Percentiles rank a stretch among this genome's conserved stretches.
Evolutionary conservation across 1,140 invertebrate genomes (phyloP).

Genomic region (Ooceraea biroi): DNA sequence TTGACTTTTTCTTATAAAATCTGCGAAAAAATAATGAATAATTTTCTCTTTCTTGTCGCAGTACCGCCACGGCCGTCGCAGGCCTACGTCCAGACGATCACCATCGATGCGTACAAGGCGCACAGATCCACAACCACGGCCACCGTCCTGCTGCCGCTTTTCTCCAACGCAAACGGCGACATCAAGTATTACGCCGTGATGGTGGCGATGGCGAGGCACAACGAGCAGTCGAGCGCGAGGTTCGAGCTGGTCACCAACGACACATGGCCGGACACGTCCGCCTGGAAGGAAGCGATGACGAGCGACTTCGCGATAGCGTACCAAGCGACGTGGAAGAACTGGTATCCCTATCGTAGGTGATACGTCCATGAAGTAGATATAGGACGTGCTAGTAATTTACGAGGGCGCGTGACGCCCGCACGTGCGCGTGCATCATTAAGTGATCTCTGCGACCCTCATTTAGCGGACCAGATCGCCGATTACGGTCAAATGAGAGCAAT

Average conservation of each 20-base stretch:
- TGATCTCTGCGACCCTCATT: conserved; percentile 23
- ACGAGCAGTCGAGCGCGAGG: conserved; percentile 36
- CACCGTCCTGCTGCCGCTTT: conserved; percentile 79
- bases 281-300: conserved; percentile 80
- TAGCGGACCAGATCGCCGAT: conserved; percentile 74
- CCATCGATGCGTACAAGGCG: conserved; percentile 78
- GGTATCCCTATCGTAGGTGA: conserved; percentile 77
- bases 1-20: too few species aligned
- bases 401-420: neutral
- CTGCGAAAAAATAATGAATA: neutral
- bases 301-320: conserved; percentile 78
- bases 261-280: conserved; percentile 73
- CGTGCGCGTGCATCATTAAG: conserved; percentile 28
- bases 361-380: conserved; percentile 25
- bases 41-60: conserved; percentile 63
- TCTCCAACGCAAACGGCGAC: conserved; percentile 75
- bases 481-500: conserved; percentile 80
- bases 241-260: conserved; percentile 64
- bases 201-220: conserved; percentile 75
- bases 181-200: conserved; percentile 81
- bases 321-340: conserved; percentile 76
- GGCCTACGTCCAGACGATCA: conserved; percentile 78
- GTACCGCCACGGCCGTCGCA: conserved; percentile 77
- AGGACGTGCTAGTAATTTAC: conserved; percentile 1
- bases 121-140: conserved; percentile 77